A percentile compares a stretch with the other conserved stretches of the same genome.
These are phyloP conservation scores for Probaryconus sp. DNA, from an alignment of 1,140 invertebrate genomes.

Conservation along the genomic window DNA sequence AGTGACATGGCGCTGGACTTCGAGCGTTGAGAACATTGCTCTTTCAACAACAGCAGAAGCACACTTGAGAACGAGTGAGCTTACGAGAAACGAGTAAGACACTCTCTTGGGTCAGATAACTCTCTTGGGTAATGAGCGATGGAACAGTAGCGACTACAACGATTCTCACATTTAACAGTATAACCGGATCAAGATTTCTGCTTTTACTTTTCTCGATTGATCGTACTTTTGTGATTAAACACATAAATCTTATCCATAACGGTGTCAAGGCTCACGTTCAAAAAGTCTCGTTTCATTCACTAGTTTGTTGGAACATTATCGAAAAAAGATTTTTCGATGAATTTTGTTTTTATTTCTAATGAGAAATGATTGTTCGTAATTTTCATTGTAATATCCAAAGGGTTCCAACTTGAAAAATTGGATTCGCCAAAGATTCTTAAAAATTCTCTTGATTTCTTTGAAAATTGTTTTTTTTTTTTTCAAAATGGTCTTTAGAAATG, in stretches of 20 bases:
- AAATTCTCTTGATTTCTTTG: too few species aligned
- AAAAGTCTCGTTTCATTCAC: too few species aligned
- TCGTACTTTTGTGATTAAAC: too few species aligned
- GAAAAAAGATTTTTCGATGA: too few species aligned
- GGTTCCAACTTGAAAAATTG: not conserved
- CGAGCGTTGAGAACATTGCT: constrained; percentile 47
- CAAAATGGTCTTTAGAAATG: too few species aligned
- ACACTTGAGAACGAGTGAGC: constrained; percentile 41
- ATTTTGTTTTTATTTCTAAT: constrained; percentile 8
- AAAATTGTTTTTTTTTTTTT: too few species aligned
- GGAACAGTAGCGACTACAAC: constrained; percentile 43
- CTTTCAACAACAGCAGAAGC: constrained; percentile 41
- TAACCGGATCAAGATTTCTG: constrained; percentile 27
- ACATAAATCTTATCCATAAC: too few species aligned
- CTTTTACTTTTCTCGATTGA: constrained; percentile 6
- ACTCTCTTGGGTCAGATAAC: constrained; percentile 33
- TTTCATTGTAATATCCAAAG: too few species aligned
- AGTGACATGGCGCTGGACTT: constrained; percentile 35
- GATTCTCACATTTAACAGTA: constrained; percentile 35
- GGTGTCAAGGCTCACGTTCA: too few species aligned
- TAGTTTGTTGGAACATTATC: too few species aligned
- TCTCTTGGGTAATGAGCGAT: constrained; percentile 30
- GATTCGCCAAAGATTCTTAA: too few species aligned
- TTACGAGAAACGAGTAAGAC: constrained; percentile 42
- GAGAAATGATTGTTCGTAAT: not conserved